A percentile compares a stretch with the other conserved stretches of the same genome.
These are phyloP conservation scores for Vannuccia rotundouncinata DNA, from an alignment of 2,888 invertebrate genomes.

Conservation along the genomic window DNA sequence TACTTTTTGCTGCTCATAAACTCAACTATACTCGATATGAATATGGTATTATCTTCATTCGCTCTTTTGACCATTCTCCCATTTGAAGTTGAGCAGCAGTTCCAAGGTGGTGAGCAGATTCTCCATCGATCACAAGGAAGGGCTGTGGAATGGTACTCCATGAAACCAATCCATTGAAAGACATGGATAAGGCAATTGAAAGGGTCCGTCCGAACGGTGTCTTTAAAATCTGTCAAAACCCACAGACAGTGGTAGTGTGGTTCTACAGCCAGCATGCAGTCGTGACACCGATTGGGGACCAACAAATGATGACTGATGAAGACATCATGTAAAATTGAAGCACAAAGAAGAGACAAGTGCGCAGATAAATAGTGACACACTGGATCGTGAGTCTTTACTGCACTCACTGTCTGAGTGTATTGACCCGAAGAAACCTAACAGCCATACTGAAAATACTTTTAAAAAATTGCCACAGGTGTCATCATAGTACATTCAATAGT, in stretches of 20 bases:
- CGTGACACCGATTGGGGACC: not conserved
- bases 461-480: constrained; percentile 38
- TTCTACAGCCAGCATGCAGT: not conserved
- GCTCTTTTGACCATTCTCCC: too few species aligned
- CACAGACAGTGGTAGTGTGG: not conserved
- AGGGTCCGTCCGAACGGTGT: not conserved
- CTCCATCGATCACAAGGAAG: not conserved
- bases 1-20: too few species aligned
- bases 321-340: not conserved
- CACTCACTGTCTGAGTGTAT: constrained; percentile 32
- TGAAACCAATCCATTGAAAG: too few species aligned
- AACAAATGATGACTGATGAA: constrained; percentile 3
- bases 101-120: too few species aligned
- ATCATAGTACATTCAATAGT: constrained; percentile 33
- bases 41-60: too few species aligned
- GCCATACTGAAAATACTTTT: constrained; percentile 34
- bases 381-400: not conserved
- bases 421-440: constrained; percentile 34
- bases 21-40: too few species aligned
- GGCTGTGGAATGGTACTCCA: not conserved
- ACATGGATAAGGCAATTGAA: too few species aligned
- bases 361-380: constrained; percentile 6
- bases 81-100: too few species aligned
- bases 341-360: constrained; percentile 12
- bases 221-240: not conserved